Base-by-base conservation (phyloP, 2,113 vertebrate species). In the Chaetodon trifascialis region DNA sequence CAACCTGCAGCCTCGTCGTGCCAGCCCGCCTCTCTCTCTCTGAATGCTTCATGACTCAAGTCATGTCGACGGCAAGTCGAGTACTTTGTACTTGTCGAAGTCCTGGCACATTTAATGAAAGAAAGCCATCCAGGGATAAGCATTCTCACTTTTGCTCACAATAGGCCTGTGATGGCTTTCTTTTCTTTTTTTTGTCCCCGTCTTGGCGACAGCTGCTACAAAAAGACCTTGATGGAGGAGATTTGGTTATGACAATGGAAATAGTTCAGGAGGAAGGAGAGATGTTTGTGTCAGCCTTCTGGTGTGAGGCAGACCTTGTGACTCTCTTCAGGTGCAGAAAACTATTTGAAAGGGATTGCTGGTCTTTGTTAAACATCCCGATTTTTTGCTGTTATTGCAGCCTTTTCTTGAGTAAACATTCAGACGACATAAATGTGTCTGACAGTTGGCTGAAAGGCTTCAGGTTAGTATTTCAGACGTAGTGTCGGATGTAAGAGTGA, bases 51-150 rank as follows among this genome's bases (percentile, higher is more conserved):
- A 51, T 60, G 63, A 59, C 71, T 75, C 63, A 16, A 54, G 49
- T 76, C 65, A 36, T 66, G 59, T 70, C 73, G 30, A 64, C 70
- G 65, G 47, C 38, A 38, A 66, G 79, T 79, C 72, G 55, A 84
- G 68, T 64, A 17, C 34, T 78, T 40, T 11, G 54, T 42, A 58
- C 36, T 80, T 15, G 34, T 67, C 54, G 11, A 80, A 79, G 38
- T 66, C 46, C 54, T 60, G 62, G 34, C 10, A 38, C 47, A 10
- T 36, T 70, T 71, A 52, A 51, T 76, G 56, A 79, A 73, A 69
- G 70, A 74, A 79, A 74, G 25, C 58, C 49, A 42, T 49, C 11
- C 19, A 16, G 70, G 69, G 63, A 72, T 11, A 84, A 80, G 65
- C 51, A 3, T 62, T 34, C 62, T 58, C 63, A 63, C 23, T 70